Evolutionary conservation across 2,113 vertebrate species (phyloP).

Genomic region (Siniperca chuatsi): DNA sequence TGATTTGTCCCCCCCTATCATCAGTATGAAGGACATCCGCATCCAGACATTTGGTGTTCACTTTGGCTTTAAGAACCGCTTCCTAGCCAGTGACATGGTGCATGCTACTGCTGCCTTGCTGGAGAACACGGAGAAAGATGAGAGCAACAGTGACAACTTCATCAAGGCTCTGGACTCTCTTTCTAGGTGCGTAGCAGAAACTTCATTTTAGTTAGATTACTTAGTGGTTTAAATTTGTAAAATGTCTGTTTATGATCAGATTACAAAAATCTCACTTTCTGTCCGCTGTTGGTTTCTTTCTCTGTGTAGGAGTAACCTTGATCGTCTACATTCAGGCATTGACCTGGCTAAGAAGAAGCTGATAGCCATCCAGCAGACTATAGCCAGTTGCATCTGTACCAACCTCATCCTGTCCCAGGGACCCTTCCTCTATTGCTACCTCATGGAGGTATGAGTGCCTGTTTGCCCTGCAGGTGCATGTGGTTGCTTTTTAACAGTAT

Average conservation of each 20-base stretch:
- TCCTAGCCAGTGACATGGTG: constrained; percentile 94
- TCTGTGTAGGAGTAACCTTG: constrained; percentile 90
- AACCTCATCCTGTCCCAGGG: constrained; percentile 97
- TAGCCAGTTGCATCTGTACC: constrained; percentile 97
- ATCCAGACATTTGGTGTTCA: constrained; percentile 96
- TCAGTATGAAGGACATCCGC: constrained; percentile 96
- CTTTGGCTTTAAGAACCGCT: constrained; percentile 97
- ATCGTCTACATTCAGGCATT: constrained; percentile 90
- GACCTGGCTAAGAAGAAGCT: constrained; percentile 95
- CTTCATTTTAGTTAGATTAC: not conserved
- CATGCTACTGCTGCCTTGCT: constrained; percentile 91
- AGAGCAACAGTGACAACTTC: constrained; percentile 88
- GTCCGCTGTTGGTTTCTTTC: not conserved
- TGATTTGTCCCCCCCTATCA: not conserved
- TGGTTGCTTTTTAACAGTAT: not conserved
- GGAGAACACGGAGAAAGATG: constrained; percentile 91
- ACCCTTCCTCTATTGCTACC: constrained; percentile 97
- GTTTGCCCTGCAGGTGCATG: not conserved
- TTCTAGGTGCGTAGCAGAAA: constrained; percentile 86
- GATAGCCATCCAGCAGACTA: constrained; percentile 92
- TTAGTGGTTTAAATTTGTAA: not conserved
- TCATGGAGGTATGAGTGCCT: constrained; percentile 89
- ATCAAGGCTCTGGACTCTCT: constrained; percentile 96
- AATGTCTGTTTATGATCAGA: not conserved
- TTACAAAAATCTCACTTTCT: not conserved